phyloP scores from a whole-genome alignment of 2,113 vertebrate genomes.

The Madoqua kirkii region DNA sequence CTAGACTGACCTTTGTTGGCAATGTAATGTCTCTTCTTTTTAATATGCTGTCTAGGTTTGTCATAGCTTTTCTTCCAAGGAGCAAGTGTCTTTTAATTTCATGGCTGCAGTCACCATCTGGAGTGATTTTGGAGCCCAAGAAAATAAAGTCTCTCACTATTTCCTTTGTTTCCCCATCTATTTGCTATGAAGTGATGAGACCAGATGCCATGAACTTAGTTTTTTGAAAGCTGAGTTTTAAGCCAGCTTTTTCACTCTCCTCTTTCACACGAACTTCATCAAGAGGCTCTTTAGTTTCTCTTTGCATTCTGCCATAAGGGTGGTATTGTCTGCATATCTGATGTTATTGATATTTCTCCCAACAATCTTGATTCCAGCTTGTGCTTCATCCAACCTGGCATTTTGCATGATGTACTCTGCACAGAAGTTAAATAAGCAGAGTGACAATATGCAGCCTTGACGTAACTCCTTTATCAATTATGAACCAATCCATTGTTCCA shows the following conservation, averaged over 20 bases:
- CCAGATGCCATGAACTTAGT: background rate
- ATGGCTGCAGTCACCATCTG: background rate
- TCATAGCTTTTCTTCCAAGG: background rate
- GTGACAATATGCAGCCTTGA: background rate
- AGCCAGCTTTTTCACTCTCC: background rate
- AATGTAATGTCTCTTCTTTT: background rate
- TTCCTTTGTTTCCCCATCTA: background rate
- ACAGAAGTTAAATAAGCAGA: background rate
- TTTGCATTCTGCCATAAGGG: background rate
- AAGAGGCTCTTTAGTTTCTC: background rate
- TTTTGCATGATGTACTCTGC: background rate
- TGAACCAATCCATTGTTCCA: background rate
- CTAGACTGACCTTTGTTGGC: background rate
- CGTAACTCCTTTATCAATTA: background rate
- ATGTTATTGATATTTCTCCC: background rate
- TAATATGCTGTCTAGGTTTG: background rate
- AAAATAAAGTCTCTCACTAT: background rate
- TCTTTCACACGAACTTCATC: background rate
- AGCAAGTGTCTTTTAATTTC: background rate
- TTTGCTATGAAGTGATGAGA: background rate
- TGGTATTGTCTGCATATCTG: background rate
- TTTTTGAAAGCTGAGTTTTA: background rate
- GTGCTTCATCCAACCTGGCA: background rate
- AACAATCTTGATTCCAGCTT: background rate
- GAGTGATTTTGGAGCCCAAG: background rate